phyloP scores from a whole-genome alignment of 2,888 invertebrate genomes.

The Eupelmus urozonus region DNA sequence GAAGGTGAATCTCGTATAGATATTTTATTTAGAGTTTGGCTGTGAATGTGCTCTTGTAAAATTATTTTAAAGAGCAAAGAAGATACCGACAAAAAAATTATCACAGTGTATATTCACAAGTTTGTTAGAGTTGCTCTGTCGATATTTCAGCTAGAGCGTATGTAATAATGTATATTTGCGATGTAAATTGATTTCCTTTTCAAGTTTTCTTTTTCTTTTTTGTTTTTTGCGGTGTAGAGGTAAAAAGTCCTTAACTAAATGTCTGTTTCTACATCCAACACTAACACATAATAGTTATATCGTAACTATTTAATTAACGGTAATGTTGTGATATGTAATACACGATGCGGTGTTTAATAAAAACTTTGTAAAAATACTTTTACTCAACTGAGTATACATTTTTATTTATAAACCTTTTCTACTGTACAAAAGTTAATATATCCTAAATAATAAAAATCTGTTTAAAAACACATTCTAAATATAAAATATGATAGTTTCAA shows the following conservation, averaged over 20 bases:
- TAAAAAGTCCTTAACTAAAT: constrained; percentile 39
- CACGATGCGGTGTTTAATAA: constrained; percentile 73
- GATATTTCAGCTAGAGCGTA: constrained; percentile 28
- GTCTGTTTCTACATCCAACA: constrained; percentile 49
- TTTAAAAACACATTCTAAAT: neutral
- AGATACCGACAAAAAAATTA: constrained; percentile 16
- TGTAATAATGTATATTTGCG: constrained; percentile 35
- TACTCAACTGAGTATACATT: neutral
- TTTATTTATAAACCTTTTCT: constrained; percentile 7
- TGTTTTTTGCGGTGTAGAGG: constrained; percentile 29
- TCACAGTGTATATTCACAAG: constrained; percentile 23
- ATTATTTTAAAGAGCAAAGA: constrained; percentile 43
- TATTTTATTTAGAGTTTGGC: constrained; percentile 61
- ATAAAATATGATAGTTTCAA: too few species aligned
- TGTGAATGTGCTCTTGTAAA: constrained; percentile 61
- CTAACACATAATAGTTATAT: constrained; percentile 54
- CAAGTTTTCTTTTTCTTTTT: constrained; percentile 54
- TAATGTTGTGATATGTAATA: constrained; percentile 74
- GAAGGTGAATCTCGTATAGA: constrained; percentile 22
- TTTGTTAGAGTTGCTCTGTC: constrained; percentile 30
- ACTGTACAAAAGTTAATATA: neutral
- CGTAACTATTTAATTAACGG: constrained; percentile 63
- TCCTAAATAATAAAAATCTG: neutral
- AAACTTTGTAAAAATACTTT: constrained; percentile 70
- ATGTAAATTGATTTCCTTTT: constrained; percentile 49